Evolutionary conservation across 2,797 vertebrate species (phyloP), one percentile per base, ranked within the genome.

Genomic region (Chromis chromis): DNA sequence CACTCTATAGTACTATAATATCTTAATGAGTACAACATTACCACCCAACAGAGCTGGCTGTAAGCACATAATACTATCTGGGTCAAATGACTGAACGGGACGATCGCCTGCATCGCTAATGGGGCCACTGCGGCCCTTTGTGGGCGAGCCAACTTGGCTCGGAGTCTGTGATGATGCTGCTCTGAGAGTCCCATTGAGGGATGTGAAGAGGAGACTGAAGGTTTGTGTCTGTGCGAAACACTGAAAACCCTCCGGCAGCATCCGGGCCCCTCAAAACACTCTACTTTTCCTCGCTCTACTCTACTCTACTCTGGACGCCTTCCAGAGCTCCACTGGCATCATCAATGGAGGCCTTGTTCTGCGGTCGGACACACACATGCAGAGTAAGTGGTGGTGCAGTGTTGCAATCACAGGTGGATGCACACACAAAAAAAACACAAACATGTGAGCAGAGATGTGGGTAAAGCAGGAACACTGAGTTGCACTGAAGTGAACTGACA

Each of bases 291-390:
- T 44, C 5, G 3, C 76, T 67, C 52, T 52, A 65, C 84, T 44
- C 42, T 88, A 79, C 66, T 81, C 89, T 70, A 63, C 62, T 71
- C 74, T 91, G 91, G 82, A 84, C 17, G 69, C 75, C 46, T 25
- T 77, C 85, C 88, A 86, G 53, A 65, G 65, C 65, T 63, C 27
- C 59, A n/a, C 49, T 21, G 61, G 59, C 73, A 61, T 61, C 86
- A 82, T 91, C 91, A 95, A 95, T 93, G 86, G 70, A 59, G 66
- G 83, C 89, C 88, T 94, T 95, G 94, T 95, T 92, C 78, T 82
- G 58, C 10, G 39, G 36, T n/a, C 31, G 70, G 48, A 58, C 60
- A 44, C 74, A 60, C 60, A 17, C 31, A 59, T 33, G 42, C 33
- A 7, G 48, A 55, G 42, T 6, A 19, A 36, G 40, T 2, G 0